phyloP scores from a whole-genome alignment of 2,797 vertebrate genomes.

The Pangasius larnaudii region DNA sequence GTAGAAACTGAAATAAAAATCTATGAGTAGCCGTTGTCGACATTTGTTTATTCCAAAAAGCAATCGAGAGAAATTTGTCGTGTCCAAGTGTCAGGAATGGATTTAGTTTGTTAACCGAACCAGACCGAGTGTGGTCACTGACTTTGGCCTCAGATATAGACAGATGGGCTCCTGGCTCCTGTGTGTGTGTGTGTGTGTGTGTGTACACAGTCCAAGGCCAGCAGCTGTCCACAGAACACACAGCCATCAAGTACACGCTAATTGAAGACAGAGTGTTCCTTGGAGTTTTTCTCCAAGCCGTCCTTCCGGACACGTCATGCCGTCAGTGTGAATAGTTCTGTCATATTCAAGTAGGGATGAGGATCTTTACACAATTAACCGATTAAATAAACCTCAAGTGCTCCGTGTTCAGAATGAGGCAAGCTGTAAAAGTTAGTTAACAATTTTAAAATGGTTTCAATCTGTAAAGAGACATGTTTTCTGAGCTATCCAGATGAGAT shows the following conservation, averaged over 20 bases:
- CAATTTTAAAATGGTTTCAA: not conserved
- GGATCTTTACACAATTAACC: not conserved
- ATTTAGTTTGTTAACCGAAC: not conserved
- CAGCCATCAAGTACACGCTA: conserved; percentile 29
- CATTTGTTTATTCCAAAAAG: conserved; percentile 10
- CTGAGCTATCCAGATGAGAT: not conserved
- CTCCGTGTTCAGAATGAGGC: not conserved
- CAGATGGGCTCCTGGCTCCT: conserved; percentile 15
- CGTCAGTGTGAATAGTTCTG: not conserved
- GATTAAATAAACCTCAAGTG: conserved; percentile 17
- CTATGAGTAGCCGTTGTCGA: not conserved
- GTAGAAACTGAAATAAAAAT: not conserved
- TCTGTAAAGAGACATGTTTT: no score
- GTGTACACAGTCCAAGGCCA: conserved; percentile 28
- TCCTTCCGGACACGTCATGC: conserved; percentile 28
- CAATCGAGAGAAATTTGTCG: not conserved
- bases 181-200: conserved; percentile 5
- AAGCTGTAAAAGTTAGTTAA: not conserved
- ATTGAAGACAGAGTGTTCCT: conserved; percentile 35
- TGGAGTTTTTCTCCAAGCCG: not conserved
- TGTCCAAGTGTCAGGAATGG: not conserved
- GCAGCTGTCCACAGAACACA: conserved; percentile 33
- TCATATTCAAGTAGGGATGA: conserved; percentile 8
- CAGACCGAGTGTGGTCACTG: conserved; percentile 9
- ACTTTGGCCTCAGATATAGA: conserved; percentile 23